A percentile compares a stretch with the other conserved stretches of the same genome.
Evolutionary conservation across 2,113 vertebrate genomes (phyloP).

Genomic region (Rhinopomastus cyanomelas): DNA sequence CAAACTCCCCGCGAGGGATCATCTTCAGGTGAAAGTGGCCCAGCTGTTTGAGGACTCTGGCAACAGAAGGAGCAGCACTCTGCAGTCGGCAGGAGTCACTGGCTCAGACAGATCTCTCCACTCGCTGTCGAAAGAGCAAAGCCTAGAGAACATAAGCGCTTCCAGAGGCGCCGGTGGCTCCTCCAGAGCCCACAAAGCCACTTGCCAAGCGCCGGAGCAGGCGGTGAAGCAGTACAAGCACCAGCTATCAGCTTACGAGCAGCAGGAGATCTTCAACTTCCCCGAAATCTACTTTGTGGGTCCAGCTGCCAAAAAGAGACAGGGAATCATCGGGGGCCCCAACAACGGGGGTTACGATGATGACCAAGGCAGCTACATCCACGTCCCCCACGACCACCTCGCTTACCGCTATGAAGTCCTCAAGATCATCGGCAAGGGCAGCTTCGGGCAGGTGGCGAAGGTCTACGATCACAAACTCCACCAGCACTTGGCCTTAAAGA

Average conservation of each 20-base stretch:
- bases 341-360: conserved; percentile 95
- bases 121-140: conserved; percentile 81
- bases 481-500: conserved; percentile 94
- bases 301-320: conserved; percentile 92
- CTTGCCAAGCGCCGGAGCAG: conserved; percentile 86
- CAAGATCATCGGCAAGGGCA: conserved; percentile 97
- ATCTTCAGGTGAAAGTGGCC: conserved; percentile 89
- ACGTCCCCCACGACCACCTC: conserved; percentile 93
- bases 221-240: conserved; percentile 90
- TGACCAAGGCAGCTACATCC: conserved; percentile 92
- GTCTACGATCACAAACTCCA: conserved; percentile 96
- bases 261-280: conserved; percentile 88
- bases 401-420: conserved; percentile 96
- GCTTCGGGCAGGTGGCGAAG: conserved; percentile 96
- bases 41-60: conserved; percentile 92
- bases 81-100: conserved; percentile 74
- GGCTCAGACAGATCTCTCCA: conserved; percentile 78
- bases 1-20: conserved; percentile 85
- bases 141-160: conserved; percentile 77
- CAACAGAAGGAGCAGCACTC: conserved; percentile 78
- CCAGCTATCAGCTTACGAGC: conserved; percentile 87
- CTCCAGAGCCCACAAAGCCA: conserved; percentile 70
- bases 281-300: conserved; percentile 94
- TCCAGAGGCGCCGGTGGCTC: conserved; percentile 71
- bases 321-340: conserved; percentile 86